phyloP scores from a whole-genome alignment of 2,113 vertebrate genomes.

The Elanoides forficatus region DNA sequence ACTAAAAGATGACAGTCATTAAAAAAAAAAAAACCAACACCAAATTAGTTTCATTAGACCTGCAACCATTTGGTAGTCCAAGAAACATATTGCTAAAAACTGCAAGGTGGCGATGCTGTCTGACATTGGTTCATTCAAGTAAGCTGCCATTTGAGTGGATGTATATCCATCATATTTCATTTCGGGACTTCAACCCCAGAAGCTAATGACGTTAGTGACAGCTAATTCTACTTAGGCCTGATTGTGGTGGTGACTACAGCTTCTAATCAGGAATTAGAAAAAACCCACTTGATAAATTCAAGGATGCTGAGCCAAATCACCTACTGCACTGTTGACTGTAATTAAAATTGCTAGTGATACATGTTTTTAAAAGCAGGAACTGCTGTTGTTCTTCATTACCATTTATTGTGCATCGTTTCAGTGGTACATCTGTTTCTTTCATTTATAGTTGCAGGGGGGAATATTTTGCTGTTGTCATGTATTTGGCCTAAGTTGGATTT shows the following conservation, averaged over 20 bases:
- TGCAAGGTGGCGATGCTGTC: not conserved
- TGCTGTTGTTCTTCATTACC: not conserved
- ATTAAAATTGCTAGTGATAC: not conserved
- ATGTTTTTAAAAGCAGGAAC: conserved; percentile 28
- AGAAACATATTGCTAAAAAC: not conserved
- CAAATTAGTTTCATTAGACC: not conserved
- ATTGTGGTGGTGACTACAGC: not conserved
- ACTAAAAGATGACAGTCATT: not conserved
- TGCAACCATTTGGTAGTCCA: not conserved
- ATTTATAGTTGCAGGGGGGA: not conserved
- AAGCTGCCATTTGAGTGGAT: not conserved
- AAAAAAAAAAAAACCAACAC: not conserved
- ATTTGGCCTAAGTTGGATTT: not conserved
- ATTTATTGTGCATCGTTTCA: not conserved
- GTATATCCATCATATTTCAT: not conserved
- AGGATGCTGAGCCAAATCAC: not conserved
- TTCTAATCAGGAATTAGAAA: not conserved
- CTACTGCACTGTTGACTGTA: not conserved
- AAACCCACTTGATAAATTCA: not conserved
- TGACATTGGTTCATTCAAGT: not conserved
- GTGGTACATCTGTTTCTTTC: not conserved
- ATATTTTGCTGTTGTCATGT: not conserved
- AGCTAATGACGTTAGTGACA: not conserved
- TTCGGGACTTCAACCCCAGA: not conserved
- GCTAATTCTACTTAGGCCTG: conserved; percentile 11